A percentile compares a stretch with the other conserved stretches of the same genome.
phyloP scores from a whole-genome alignment of 2,888 invertebrate genomes.

The Sipha maydis region DNA sequence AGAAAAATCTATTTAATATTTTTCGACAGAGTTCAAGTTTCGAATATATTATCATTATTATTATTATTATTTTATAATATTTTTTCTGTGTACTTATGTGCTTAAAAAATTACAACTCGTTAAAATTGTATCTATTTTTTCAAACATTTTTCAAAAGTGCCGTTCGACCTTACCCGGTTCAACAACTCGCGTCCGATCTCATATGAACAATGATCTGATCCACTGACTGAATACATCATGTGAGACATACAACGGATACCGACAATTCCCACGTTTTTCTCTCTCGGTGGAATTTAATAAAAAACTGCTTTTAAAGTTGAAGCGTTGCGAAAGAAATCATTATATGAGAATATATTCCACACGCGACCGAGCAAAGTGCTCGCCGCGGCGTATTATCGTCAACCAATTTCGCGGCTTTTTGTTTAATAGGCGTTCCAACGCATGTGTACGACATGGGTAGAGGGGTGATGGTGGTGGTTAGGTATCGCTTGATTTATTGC shows the following conservation, averaged over 20 bases:
- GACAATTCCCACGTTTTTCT: not conserved
- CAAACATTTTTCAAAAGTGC: not conserved
- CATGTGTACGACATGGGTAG: not conserved
- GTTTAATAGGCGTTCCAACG: not conserved
- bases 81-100: no score
- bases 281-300: constrained; percentile 11
- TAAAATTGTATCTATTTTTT: no score
- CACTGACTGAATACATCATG: not conserved
- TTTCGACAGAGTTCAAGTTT: no score
- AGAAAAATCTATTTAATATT: no score
- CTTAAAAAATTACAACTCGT: no score
- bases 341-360: not conserved
- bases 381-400: not conserved
- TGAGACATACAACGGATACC: no score
- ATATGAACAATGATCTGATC: not conserved
- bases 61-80: no score
- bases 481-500: constrained; percentile 40
- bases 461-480: not conserved
- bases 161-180: not conserved
- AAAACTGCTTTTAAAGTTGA: not conserved
- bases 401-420: constrained; percentile 10
- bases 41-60: no score
- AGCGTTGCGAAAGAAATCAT: not conserved
- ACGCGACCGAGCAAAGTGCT: not conserved
- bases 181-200: not conserved